Evolutionary conservation across 2,113 vertebrate genomes (phyloP).

Genomic region (Smithornis capensis): DNA sequence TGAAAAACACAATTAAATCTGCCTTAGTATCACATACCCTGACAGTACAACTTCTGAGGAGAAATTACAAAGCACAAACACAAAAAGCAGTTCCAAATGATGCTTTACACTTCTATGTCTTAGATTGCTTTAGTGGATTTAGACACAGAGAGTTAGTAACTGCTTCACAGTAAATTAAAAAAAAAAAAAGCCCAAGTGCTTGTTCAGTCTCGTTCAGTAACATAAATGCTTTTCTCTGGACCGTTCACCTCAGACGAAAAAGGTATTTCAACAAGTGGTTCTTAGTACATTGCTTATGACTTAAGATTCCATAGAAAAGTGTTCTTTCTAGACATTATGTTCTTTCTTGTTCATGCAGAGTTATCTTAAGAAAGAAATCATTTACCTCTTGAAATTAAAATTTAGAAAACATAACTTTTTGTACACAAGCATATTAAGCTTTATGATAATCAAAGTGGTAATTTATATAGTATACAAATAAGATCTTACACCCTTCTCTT

Average conservation of each 20-base stretch:
- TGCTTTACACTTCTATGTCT: neutral
- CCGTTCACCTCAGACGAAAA: neutral
- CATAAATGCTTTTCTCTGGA: neutral
- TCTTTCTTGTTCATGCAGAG: neutral
- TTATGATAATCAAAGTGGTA: neutral
- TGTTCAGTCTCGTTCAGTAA: neutral
- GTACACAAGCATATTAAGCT: neutral
- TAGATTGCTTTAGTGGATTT: neutral
- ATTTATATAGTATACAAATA: neutral
- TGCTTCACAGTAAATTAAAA: neutral
- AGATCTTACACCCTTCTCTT: neutral
- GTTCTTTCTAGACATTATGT: neutral
- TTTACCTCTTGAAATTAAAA: neutral
- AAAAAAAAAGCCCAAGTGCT: neutral
- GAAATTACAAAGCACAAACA: neutral
- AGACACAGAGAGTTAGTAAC: neutral
- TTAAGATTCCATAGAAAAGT: neutral
- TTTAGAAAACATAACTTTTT: neutral
- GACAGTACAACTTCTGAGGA: neutral
- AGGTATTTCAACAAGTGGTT: neutral
- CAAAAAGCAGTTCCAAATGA: neutral
- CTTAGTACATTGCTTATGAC: neutral
- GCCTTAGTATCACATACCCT: neutral
- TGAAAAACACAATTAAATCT: slow-evolving; percentile 36
- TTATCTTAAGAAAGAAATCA: neutral